Base-by-base conservation (phyloP, 2,113 vertebrate species). In the Oplegnathus fasciatus region DNA sequence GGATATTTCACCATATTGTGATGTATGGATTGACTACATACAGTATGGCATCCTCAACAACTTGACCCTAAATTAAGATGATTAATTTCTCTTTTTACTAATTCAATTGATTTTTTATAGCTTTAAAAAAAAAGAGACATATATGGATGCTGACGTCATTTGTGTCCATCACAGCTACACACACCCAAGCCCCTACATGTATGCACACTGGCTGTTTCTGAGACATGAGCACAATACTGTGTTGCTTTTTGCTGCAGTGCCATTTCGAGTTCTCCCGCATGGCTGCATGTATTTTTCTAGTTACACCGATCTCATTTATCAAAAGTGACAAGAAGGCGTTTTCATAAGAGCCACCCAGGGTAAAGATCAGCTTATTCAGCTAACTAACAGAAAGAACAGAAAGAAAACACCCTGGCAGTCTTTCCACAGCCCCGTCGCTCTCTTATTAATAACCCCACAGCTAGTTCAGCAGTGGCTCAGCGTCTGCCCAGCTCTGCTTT, bases 311-410 rank as follows among this genome's bases (percentile, higher is more conserved):
- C 80, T 82, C 75, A 82, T 92, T 92, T 83, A 89, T 93, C 91
- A 90, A 80, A 84, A 80, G 80, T 89, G 91, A 90, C 88, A 81
- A 37, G 61, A 57, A 82, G 86, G 86, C 40, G 52, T 79, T 91
- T 88, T 87, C 71, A 40, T 69, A 72, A 69, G 60, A 77, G 78
- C 69, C 78, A 83, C 67, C 79, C 55, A 44, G 81, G 75, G 55
- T 84, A 54, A 83, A 82, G 82, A 88, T 82, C 84, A 82, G 83
- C 86, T 84, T 86, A 89, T 87, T 90, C 85, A 90, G 85, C 84
- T 75, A 84, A 82, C 52, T 60, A 65, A 65, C 58, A 65, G 44
- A 82, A 81, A 76, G 71, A 69, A 66, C 15, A 66, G 24, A 50
- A 48, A 61, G 22, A 61, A 54, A 54, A 84, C 48, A 80, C 57